Conservation (phyloP, 2,888 invertebrate genomes). For the Athrips mouffetella region DNA sequence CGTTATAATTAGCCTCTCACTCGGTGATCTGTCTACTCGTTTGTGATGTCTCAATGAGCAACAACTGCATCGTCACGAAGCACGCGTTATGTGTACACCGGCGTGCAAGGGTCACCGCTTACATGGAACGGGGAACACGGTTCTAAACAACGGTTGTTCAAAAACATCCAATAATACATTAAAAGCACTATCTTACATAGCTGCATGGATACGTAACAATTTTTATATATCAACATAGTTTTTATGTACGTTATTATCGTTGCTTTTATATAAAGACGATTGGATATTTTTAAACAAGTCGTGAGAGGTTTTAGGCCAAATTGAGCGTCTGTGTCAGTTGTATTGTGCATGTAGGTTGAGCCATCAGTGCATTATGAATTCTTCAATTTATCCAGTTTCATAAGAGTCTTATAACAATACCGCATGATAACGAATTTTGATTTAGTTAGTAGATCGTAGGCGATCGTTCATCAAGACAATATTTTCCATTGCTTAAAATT, state of each 20-base stretch:
- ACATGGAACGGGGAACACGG: constrained; percentile 64
- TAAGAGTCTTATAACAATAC: constrained; percentile 25
- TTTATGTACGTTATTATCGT: too few species aligned
- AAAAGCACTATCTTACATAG: not conserved
- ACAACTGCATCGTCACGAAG: constrained; percentile 60
- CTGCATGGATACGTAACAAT: not conserved
- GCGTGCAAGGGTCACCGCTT: constrained; percentile 75
- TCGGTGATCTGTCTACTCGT: constrained; percentile 60
- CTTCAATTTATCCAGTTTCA: constrained; percentile 26
- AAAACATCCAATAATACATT: constrained; percentile 39
- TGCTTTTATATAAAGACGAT: constrained; percentile 8
- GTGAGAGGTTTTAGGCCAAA: constrained; percentile 44
- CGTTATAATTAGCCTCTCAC: constrained; percentile 68
- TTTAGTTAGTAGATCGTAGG: constrained; percentile 40
- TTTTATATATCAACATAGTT: too few species aligned
- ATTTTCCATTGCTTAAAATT: not conserved
- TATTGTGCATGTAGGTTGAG: constrained; percentile 68
- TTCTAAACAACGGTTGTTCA: constrained; percentile 42
- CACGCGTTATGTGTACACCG: constrained; percentile 57
- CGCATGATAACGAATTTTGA: constrained; percentile 44
- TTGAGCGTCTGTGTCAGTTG: constrained; percentile 46
- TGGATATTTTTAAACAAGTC: constrained; percentile 53
- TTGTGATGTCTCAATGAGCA: constrained; percentile 51
- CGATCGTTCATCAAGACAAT: constrained; percentile 9
- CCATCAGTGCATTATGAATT: constrained; percentile 51